Evolutionary conservation across 2,797 vertebrate genomes (phyloP), one percentile per base, ranked within the genome.

Genomic region (Clarias laeviceps): DNA sequence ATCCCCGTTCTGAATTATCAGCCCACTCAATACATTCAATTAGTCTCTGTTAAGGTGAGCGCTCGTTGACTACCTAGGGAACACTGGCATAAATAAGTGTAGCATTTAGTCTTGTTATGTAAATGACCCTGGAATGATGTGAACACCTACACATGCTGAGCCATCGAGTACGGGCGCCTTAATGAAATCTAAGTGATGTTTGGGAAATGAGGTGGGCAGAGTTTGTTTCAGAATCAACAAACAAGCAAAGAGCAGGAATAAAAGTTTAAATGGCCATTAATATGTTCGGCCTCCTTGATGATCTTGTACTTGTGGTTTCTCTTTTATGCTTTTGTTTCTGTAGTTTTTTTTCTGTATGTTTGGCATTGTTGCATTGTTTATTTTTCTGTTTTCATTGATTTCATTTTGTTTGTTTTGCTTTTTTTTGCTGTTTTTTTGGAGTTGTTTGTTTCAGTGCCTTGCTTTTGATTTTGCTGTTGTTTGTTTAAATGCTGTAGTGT

Each of bases 61-160:
- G 11, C 86, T 62, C 3, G 7, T 59, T 45, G 65, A 32, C 68
- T 84, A 59, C 54, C 40, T 24, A 24, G 62, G 62, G 85, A 82
- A 59, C 65, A 57, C 57, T 40, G 76, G 17, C 82, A 80, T 85
- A 40, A 85, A 77, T 82, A 88, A 68, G 56, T 72, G 62, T 70
- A 74, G 80, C 66, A 69, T 85, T 82, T 72, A 45, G 72, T 5
- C 61, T 84, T 81, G 69, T 87, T 87, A 84, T 87, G 82, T 74
- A 80, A 84, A 87, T 74, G 50, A 68, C 50, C 61, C 20, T 76
- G 81, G 50, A 84, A 72, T 83, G 68, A 22, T 66, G 65, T 32
- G 40, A 65, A 87, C 73, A 79, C 74, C 59, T 76, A 76, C 82
- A 80, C 76, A 80, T 34, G 78, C 82, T 84, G 54, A 83, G 81